A percentile compares a stretch with the other conserved stretches of the same genome.
Evolutionary conservation across 2,797 vertebrate species (phyloP).

Genomic region (Xenentodon cancila): DNA sequence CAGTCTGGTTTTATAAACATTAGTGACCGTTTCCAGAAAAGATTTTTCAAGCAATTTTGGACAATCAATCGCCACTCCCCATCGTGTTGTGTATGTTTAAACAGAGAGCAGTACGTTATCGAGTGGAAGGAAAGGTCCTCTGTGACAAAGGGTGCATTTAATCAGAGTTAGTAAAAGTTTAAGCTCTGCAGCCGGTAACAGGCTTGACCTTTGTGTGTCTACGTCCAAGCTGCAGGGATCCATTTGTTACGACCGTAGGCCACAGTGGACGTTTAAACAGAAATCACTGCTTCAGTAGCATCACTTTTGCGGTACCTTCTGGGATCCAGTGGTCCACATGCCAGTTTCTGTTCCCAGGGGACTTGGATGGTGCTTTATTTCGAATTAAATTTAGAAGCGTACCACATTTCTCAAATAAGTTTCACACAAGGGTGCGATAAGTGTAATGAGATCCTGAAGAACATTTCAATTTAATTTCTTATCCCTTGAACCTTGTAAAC

Average conservation of each 20-base stretch:
- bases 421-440: constrained; percentile 18
- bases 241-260: constrained; percentile 23
- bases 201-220: constrained; percentile 40
- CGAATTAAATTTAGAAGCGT: constrained; percentile 13
- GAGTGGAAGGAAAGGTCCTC: constrained; percentile 16
- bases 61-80: background rate
- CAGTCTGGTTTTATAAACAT: too few species aligned
- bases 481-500: constrained; percentile 68
- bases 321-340: background rate
- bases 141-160: constrained; percentile 40
- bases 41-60: too few species aligned
- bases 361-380: constrained; percentile 7
- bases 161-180: constrained; percentile 21
- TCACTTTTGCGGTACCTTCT: background rate
- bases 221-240: constrained; percentile 8
- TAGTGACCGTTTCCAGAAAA: too few species aligned
- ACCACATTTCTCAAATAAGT: constrained; percentile 6
- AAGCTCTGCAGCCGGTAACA: constrained; percentile 9
- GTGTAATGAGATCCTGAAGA: constrained; percentile 57
- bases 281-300: constrained; percentile 6
- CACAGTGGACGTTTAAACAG: background rate
- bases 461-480: constrained; percentile 62
- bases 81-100: background rate
- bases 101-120: background rate
- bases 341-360: background rate